Conservation (phyloP, 2,113 vertebrate species). For the Nothobranchius kuhntae region DNA sequence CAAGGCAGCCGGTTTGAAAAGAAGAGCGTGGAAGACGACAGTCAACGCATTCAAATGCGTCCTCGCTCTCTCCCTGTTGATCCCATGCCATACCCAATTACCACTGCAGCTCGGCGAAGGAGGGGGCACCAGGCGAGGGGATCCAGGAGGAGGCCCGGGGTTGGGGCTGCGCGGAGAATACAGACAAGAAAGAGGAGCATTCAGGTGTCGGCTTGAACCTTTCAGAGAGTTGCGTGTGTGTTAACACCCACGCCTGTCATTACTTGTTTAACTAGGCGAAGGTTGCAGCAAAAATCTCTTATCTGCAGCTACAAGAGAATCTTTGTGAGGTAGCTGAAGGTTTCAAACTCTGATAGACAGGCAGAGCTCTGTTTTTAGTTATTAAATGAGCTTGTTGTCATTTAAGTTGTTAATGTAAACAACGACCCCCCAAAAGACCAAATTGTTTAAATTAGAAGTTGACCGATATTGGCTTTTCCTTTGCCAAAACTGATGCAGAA, state of each 20-base stretch:
- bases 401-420: not conserved
- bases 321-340: constrained; percentile 3
- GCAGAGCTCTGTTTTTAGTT: not conserved
- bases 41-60: constrained; percentile 69
- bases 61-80: constrained; percentile 65
- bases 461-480: too few species aligned
- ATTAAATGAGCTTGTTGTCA: not conserved
- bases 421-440: not conserved
- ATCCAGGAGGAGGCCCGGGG: not conserved
- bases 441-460: too few species aligned
- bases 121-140: not conserved
- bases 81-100: constrained; percentile 79
- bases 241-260: constrained; percentile 63
- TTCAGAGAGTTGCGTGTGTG: constrained; percentile 29
- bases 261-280: constrained; percentile 33
- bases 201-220: constrained; percentile 41
- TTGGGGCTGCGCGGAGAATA: constrained; percentile 30
- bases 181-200: constrained; percentile 29
- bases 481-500: too few species aligned
- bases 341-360: constrained; percentile 3
- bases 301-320: constrained; percentile 39
- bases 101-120: constrained; percentile 44
- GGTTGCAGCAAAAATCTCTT: constrained; percentile 40
- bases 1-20: constrained; percentile 67
- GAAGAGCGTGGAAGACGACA: constrained; percentile 57